Conservation (phyloP, 2,113 vertebrate genomes). For the Nannospalax galili region DNA sequence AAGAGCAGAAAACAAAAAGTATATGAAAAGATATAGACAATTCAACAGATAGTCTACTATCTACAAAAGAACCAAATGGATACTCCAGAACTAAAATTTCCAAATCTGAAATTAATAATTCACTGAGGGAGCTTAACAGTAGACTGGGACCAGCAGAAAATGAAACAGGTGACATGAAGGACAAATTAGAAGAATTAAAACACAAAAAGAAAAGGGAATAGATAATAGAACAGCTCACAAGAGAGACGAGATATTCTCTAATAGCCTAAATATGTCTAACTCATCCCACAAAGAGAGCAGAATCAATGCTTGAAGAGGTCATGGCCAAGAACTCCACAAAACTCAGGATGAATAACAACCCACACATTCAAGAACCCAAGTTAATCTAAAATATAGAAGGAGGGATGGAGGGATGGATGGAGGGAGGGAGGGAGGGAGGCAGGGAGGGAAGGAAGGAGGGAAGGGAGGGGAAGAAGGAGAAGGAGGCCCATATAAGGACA, state of each 20-base stretch:
- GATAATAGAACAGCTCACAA: neutral
- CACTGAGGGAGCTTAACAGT: neutral
- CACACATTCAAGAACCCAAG: neutral
- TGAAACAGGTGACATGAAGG: neutral
- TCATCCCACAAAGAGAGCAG: neutral
- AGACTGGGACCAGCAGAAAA: neutral
- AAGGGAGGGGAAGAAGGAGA: too few species aligned
- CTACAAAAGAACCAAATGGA: neutral
- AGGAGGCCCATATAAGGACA: neutral
- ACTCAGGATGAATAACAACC: neutral
- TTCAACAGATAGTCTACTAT: neutral
- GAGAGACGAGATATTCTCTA: neutral
- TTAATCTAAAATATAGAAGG: neutral
- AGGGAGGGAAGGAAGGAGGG: neutral
- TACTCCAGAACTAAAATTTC: neutral
- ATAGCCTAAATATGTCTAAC: neutral
- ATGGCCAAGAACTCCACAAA: neutral
- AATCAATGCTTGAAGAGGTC: neutral
- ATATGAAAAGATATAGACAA: neutral
- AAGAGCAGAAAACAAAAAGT: neutral
- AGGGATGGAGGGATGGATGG: neutral
- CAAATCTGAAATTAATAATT: constrained; percentile 4
- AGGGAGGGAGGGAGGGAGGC: neutral
- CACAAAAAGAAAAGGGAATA: neutral
- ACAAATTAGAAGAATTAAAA: neutral